Evolutionary conservation across 2,888 invertebrate genomes (phyloP).

Genomic region (Lepeophtheirus nordmannii): DNA sequence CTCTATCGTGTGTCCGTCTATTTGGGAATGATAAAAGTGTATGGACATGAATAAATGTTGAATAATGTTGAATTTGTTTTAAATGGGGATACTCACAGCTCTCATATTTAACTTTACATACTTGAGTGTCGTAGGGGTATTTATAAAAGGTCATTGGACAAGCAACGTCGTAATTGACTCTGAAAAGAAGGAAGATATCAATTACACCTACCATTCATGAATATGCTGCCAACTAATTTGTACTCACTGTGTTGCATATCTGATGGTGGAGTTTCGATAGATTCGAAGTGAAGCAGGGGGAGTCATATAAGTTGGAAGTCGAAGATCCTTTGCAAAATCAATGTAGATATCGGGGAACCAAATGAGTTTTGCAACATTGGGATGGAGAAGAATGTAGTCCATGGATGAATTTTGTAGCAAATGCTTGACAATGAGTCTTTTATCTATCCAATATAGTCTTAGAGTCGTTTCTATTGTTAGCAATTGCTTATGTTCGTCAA

Average conservation of each 20-base stretch:
- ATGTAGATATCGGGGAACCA: slow-evolving; percentile 25
- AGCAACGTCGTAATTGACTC: slow-evolving; percentile 25
- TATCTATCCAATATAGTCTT: slow-evolving; percentile 22
- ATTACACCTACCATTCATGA: too few relatives aligned
- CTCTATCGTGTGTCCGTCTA: slow-evolving; percentile 24
- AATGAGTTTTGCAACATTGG: slow-evolving; percentile 20
- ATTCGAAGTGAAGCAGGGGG: slow-evolving; percentile 21
- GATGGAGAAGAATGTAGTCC: slow-evolving; percentile 24
- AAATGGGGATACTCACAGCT: slow-evolving; percentile 19
- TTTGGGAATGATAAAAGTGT: neutral
- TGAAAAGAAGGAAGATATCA: slow-evolving; percentile 8
- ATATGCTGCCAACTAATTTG: too few relatives aligned
- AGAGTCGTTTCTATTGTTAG: slow-evolving; percentile 23
- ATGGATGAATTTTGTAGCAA: slow-evolving; percentile 11
- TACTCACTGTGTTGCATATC: slow-evolving; percentile 24
- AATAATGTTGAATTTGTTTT: too few relatives aligned
- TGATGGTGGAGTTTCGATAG: slow-evolving; percentile 18
- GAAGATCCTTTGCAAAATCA: slow-evolving; percentile 24
- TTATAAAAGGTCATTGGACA: slow-evolving; percentile 24
- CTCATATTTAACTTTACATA: slow-evolving; percentile 23
- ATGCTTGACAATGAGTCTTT: slow-evolving; percentile 19
- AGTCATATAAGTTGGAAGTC: slow-evolving; percentile 12
- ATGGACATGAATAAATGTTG: too few relatives aligned
- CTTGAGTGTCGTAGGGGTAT: slow-evolving; percentile 24
- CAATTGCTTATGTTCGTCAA: slow-evolving; percentile 22